Base-by-base conservation (phyloP, 1,140 invertebrate genomes). In the Lepidostoma basale region DNA sequence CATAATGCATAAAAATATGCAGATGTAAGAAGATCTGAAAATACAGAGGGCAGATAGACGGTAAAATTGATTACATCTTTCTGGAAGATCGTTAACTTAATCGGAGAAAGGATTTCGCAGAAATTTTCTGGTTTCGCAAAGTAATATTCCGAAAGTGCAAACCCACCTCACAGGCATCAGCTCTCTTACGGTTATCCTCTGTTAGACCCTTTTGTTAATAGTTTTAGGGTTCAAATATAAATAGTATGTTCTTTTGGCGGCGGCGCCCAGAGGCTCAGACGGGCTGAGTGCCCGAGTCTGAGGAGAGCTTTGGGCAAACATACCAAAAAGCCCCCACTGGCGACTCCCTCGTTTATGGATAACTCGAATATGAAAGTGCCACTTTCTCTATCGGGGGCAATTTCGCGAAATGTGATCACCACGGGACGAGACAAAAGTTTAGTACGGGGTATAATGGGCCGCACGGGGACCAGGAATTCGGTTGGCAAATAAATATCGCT, bases 191-290 rank as follows among this genome's bases (percentile, higher is more conserved):
- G 1, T 36, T 36, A 36, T 36, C 33, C 33, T 36, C 33, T 36
- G 14, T 56, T 22, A 56, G 52, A 56, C 52, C 52, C 52, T 56
- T 36, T 56, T 56, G 52, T 56, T 56, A 39, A 56, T 56, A 39
- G 52, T 56, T 56, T 56, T 56, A 56, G 52, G 52, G 52, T 56
- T 56, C 28, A 56, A 56, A 56, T n/a, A n/a, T n/a, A n/a, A n/a
- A n/a, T n/a, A n/a, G n/a, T n/a, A 56, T 56, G 30, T 4, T 56
- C 30, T 56, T 54, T 49, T 33, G 18, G 52, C 52, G 52, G 52
- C 52, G 52, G 52, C 52, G 52, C 52, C 52, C 52, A 10, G 20
- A 36, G 52, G 30, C 52, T 56, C 52, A 56, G 52, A 56, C 30
- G 30, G 28, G 9, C 52, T 16, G 33, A n/a, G 9, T 36, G 5